phyloP scores from a whole-genome alignment of 2,113 vertebrate species.

The Bucco capensis region DNA sequence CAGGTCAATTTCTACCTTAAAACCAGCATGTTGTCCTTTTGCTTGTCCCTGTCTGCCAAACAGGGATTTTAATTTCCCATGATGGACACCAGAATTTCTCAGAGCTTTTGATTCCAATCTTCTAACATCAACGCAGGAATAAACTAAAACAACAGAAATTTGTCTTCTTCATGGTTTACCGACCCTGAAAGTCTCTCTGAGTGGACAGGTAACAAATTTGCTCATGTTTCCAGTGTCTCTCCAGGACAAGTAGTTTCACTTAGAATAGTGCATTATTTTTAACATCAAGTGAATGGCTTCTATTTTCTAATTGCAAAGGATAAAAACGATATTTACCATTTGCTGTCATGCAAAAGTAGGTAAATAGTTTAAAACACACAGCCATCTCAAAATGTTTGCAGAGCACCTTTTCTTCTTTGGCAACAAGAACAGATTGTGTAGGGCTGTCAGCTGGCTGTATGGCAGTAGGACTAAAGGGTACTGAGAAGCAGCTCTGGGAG shows the following conservation, averaged over 20 bases:
- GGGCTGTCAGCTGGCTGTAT: not conserved
- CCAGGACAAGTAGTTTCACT: not conserved
- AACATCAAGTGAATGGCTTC: not conserved
- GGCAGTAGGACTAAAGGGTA: not conserved
- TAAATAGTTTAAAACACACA: not conserved
- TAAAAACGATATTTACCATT: not conserved
- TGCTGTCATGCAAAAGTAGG: not conserved
- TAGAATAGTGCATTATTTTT: not conserved
- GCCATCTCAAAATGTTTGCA: not conserved
- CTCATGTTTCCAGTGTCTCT: not conserved
- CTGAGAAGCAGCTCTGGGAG: not conserved
- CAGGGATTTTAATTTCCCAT: not conserved
- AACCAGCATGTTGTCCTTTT: not conserved
- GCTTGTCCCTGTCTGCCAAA: not conserved
- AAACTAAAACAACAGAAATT: not conserved
- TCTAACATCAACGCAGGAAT: not conserved
- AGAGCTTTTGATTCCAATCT: not conserved
- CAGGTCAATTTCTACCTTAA: not conserved
- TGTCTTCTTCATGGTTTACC: not conserved
- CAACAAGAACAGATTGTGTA: fast-evolving
- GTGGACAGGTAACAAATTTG: not conserved
- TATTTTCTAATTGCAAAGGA: not conserved
- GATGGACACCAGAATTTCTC: not conserved
- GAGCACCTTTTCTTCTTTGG: not conserved
- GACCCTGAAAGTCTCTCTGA: not conserved